These are phyloP conservation scores for Tenthredo amoena DNA, from an alignment of 2,888 invertebrate genomes.

Conservation along the genomic window DNA sequence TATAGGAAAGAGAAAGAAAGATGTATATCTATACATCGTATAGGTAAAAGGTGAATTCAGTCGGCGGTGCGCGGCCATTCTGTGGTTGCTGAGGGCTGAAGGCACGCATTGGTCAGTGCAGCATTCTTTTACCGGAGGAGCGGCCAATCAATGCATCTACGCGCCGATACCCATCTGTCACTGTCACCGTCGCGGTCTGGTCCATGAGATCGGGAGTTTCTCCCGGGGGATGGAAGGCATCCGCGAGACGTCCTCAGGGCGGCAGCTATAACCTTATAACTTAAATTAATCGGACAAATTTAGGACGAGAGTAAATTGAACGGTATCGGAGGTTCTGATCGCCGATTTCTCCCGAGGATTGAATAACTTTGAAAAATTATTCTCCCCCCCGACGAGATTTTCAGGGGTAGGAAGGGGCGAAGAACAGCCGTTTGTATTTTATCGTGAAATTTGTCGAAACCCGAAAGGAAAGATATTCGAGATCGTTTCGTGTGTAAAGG, in stretches of 20 bases:
- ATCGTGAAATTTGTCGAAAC: neutral
- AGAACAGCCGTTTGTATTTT: neutral
- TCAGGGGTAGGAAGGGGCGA: no score
- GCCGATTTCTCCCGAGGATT: neutral
- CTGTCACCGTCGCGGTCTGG: conserved; percentile 68
- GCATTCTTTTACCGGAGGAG: conserved; percentile 77
- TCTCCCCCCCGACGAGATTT: no score
- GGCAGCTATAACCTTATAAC: conserved; percentile 55
- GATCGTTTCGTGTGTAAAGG: neutral
- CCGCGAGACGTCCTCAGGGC: conserved; percentile 78
- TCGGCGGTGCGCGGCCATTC: conserved; percentile 73
- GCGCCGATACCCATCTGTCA: conserved; percentile 78
- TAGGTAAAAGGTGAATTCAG: conserved; percentile 54
- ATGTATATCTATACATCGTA: conserved; percentile 36
- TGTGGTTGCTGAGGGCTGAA: conserved; percentile 67
- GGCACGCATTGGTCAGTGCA: conserved; percentile 76
- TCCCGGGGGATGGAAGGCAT: conserved; percentile 78
- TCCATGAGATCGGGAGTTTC: conserved; percentile 27
- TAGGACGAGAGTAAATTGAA: neutral
- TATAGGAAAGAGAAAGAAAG: conserved; percentile 14
- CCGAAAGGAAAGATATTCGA: neutral
- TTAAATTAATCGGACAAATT: conserved; percentile 46
- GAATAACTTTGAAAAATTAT: neutral
- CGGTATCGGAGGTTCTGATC: neutral
- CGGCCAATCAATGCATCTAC: conserved; percentile 79